Percentiles rank a stretch among this genome's conserved stretches.
phyloP scores from a whole-genome alignment of 1,140 invertebrate genomes.

The Drosophila truncata region DNA sequence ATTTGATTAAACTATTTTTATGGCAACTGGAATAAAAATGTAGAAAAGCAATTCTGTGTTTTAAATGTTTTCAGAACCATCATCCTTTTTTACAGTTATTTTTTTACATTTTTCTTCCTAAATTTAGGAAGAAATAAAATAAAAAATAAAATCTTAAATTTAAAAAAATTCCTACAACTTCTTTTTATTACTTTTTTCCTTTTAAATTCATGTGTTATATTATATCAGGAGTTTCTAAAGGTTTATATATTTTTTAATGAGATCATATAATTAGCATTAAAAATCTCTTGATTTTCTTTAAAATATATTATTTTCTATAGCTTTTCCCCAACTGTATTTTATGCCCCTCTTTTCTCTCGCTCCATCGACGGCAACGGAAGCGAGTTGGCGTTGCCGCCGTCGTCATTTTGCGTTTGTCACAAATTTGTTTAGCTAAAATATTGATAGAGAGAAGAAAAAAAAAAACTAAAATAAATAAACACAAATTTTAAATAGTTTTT shows the following conservation, averaged over 20 bases:
- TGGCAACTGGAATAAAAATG: background rate
- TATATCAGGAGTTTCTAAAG: too few species aligned
- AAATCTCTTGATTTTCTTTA: background rate
- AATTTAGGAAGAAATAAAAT: too few species aligned
- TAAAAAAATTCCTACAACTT: too few species aligned
- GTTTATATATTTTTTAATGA: background rate
- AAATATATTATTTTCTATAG: background rate
- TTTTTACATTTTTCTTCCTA: too few species aligned
- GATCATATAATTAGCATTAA: background rate
- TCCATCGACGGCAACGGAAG: slow-evolving; percentile 49
- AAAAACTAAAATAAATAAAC: slow-evolving; percentile 26
- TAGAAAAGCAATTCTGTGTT: background rate
- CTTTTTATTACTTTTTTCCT: too few species aligned
- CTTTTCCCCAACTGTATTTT: slow-evolving; percentile 10
- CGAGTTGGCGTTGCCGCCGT: slow-evolving; percentile 62
- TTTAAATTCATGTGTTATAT: too few species aligned
- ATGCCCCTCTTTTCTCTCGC: slow-evolving; percentile 19
- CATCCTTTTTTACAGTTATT: too few species aligned
- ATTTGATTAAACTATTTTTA: background rate
- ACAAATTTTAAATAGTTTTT: slow-evolving; percentile 55
- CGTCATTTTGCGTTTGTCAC: slow-evolving; percentile 60
- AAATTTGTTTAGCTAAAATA: slow-evolving; percentile 67
- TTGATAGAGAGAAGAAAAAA: slow-evolving; percentile 46
- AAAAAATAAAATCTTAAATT: too few species aligned
- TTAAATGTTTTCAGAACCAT: too few species aligned